phyloP scores from a whole-genome alignment of 2,888 invertebrate species.

The Xanthia icteritia region DNA sequence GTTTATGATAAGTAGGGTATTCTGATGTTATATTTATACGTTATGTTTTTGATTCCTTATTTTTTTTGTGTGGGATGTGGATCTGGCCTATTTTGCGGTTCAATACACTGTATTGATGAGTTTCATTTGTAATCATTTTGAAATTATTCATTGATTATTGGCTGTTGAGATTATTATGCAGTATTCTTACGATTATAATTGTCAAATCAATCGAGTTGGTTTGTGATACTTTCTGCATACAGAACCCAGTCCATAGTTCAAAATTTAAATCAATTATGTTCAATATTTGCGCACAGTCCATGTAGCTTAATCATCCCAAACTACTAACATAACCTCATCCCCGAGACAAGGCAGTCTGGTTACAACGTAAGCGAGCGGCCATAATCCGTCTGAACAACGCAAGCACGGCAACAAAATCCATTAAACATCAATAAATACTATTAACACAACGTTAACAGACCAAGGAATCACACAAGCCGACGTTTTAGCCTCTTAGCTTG shows the following conservation, averaged over 20 bases:
- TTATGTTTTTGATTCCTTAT: slow-evolving; percentile 48
- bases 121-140: neutral
- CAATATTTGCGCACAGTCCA: no score
- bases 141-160: neutral
- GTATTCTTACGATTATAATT: neutral
- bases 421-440: slow-evolving; percentile 67
- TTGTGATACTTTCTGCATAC: neutral
- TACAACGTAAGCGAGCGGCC: slow-evolving; percentile 32
- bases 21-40: slow-evolving; percentile 48
- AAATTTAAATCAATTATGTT: neutral
- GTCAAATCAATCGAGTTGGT: neutral
- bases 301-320: no score
- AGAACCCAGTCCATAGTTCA: neutral
- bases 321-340: neutral
- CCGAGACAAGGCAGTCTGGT: slow-evolving; percentile 5
- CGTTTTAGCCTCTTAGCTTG: slow-evolving; percentile 56
- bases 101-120: slow-evolving; percentile 10
- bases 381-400: slow-evolving; percentile 56
- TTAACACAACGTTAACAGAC: slow-evolving; percentile 68
- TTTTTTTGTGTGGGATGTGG: slow-evolving; percentile 28
- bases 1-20: slow-evolving; percentile 62
- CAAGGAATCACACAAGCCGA: slow-evolving; percentile 64
- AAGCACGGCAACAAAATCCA: slow-evolving; percentile 47
- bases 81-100: slow-evolving; percentile 33
- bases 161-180: neutral